Evolutionary conservation across 2,113 vertebrate genomes (phyloP).

Genomic region (Archilochus colubris): DNA sequence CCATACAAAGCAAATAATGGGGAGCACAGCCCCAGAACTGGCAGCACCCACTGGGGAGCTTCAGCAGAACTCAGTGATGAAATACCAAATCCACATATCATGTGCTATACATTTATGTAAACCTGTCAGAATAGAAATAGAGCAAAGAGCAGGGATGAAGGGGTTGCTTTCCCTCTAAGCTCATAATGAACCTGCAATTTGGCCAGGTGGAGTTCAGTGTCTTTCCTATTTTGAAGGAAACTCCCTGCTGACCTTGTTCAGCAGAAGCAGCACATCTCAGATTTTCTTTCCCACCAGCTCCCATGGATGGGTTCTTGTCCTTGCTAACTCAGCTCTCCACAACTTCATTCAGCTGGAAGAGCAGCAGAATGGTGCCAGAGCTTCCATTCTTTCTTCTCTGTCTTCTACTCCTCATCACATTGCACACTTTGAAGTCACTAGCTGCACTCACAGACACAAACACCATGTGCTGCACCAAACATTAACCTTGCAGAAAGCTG

Average conservation of each 20-base stretch:
- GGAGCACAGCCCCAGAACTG: not conserved
- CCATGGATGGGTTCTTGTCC: rapidly evolving
- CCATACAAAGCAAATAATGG: not conserved
- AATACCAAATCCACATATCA: rapidly evolving
- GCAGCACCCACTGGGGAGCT: not conserved
- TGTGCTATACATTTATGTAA: not conserved
- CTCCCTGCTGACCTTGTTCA: not conserved
- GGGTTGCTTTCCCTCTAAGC: not conserved
- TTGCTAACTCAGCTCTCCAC: not conserved
- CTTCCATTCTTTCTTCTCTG: not conserved
- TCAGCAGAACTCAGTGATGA: not conserved
- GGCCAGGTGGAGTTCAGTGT: not conserved
- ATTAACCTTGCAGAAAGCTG: not conserved
- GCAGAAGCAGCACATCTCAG: not conserved
- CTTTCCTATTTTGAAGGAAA: not conserved
- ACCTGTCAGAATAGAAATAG: not conserved
- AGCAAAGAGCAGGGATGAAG: not conserved
- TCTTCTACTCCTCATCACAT: not conserved
- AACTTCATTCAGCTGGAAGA: not conserved
- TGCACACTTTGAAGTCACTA: not conserved
- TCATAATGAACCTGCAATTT: not conserved
- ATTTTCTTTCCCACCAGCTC: not conserved
- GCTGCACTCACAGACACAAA: rapidly evolving
- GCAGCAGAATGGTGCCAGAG: not conserved
- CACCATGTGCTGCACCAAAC: not conserved